Evolutionary conservation across 1,140 invertebrate species (phyloP).

Genomic region (Drosophila baimaii): DNA sequence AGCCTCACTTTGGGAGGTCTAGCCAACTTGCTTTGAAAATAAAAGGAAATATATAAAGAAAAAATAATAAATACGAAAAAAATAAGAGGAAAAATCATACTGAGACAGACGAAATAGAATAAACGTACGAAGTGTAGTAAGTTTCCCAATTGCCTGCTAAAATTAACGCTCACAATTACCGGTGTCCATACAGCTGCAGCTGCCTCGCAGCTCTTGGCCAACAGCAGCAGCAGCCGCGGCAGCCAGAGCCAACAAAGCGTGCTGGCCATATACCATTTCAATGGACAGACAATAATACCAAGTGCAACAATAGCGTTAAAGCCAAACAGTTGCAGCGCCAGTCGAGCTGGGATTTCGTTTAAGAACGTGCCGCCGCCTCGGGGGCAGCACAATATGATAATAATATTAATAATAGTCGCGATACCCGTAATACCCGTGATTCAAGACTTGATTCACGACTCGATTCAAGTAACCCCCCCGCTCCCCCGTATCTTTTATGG

Average conservation of each 20-base stretch:
- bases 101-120: conserved; percentile 26
- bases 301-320: conserved; percentile 34
- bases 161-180: conserved; percentile 52
- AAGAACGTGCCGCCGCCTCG: conserved; percentile 64
- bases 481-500: conserved; percentile 33
- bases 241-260: conserved; percentile 40
- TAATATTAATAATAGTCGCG: conserved; percentile 23
- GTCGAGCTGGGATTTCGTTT: conserved; percentile 62
- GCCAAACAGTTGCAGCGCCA: conserved; percentile 53
- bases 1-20: conserved; percentile 8
- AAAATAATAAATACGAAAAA: too few species aligned
- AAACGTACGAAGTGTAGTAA: conserved; percentile 1
- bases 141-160: conserved; percentile 59
- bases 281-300: conserved; percentile 64
- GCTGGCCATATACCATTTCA: conserved; percentile 37
- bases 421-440: conserved; percentile 36
- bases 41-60: background rate
- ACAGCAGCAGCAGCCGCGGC: conserved; percentile 12
- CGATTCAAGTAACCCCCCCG: conserved; percentile 18
- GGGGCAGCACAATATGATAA: conserved; percentile 7
- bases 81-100: too few species aligned
- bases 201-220: conserved; percentile 48
- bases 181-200: conserved; percentile 35
- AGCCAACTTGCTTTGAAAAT: conserved; percentile 3
- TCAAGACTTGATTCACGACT: conserved; percentile 25